Base-by-base conservation (phyloP, 2,888 invertebrate genomes). In the Holacanthella duospinosa region DNA sequence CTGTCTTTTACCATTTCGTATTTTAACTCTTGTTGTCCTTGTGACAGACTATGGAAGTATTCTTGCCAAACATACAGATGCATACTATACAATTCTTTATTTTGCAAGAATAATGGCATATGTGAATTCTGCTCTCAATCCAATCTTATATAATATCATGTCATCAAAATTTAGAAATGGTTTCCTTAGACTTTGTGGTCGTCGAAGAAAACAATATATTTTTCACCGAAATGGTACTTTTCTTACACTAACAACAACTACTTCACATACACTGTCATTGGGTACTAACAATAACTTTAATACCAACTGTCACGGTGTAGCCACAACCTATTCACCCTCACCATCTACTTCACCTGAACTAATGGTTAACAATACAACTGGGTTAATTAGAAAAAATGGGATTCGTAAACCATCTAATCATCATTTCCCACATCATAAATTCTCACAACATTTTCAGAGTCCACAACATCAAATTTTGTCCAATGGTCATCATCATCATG, bases 71-170 rank as follows among this genome's bases (percentile, higher is more conserved):
- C 88, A 90, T 67, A 80, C 88, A 75, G 88, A 90, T 70, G 84
- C 83, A 61, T 92, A 89, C 77, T 89, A 87, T 78, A 86, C 86
- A 76, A 79, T 92, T 65, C 79, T 92, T 66, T 90, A 88, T 77
- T 88, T 91, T 78, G 87, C 87, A 75, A 84, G 93, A 70, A 85
- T 90, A 60, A 88, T 93, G 87, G 79, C 89, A 70, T 91, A 92
- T 78, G 82, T 92, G 60, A 92, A 93, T 78, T 92, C 92, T 57
- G 91, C 92, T 4, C 84, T 91, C 60, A 93, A 93, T 80, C 93
- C 93, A 6, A 88, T 93, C 74, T 79, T 93, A 59, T 93, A 93
- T 78, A 92, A 92, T 77, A 82, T 93, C 63, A 90, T 93, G 86
- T 90, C 90, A 61, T 88, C 90, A 0, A 93, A 92, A 76, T 93